Evolutionary conservation across 2,888 invertebrate species (phyloP), one percentile per base, ranked within the genome.

Genomic region (Cephus runcator): DNA sequence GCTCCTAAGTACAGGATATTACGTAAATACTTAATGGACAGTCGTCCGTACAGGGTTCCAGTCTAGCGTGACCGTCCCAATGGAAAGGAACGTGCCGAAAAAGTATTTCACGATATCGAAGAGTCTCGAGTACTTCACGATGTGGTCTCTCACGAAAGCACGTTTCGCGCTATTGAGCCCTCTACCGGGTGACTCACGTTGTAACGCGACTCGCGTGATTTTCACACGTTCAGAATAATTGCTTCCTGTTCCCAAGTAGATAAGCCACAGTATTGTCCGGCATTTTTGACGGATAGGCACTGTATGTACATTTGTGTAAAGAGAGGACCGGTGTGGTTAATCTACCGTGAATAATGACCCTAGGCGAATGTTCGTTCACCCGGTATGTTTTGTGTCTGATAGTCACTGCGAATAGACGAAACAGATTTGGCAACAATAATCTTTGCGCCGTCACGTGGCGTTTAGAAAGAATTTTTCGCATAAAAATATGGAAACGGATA

Each of bases 281-380:
- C 77, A 35, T 76, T 75, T 74, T 69, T 68, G 56, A 68, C 77
- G 76, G 76, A 79, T n/a, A 35, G 30, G 35, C 36, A 9, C n/a
- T 6, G 11, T 34, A 34, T 23, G 35, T n/a, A 34, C 23, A 23
- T 34, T 34, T 3, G 3, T 34, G 35, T 34, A 34, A 73, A 33
- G 34, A 35, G 23, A 34, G 15, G 11, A 82, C 80, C 76, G 77
- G 75, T 79, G 79, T 73, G 81, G 77, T 81, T 85, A 87, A 87
- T 87, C 87, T 86, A 80, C 83, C 84, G 83, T 86, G 80, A 79
- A 85, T 85, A 85, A 86, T 85, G 80, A 84, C 79, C 75, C 78
- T 77, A 79, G 23, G 9, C 9, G 9, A 56, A 56, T 56, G 23
- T 15, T 56, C 56, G 3, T 56, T 56, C 56, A 56, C 9, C 56